Base-by-base conservation (phyloP, 2,113 vertebrate genomes). In the Hypomesus transpacificus region DNA sequence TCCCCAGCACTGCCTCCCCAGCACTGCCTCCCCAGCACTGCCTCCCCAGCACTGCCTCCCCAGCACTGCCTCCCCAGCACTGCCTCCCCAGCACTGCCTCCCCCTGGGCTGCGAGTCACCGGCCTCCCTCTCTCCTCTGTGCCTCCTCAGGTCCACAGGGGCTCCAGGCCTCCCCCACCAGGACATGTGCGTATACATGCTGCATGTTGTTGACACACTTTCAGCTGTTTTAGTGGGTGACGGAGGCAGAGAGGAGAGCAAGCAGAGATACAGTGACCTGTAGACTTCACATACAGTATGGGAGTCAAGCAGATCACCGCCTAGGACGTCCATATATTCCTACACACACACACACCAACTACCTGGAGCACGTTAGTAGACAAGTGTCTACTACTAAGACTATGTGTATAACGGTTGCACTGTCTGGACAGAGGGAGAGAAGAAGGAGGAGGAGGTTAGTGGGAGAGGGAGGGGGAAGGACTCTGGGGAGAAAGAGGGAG, bases 391-490 rank as follows among this genome's bases (percentile, higher is more conserved):
- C 39, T 46, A 46, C 39, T 46, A 13, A 18, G 17, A 56, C 16
- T 17, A 26, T 14, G 16, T 24, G 14, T 18, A 34, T 20, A 73
- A 7, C 20, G 53, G 64, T 20, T 16, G 54, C 13, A 63, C 26
- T 5, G 22, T 6, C 1, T 21, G 39, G 9, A 57, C 22, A 71
- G 20, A 2, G 58, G 50, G 31, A 54, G 65, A 65, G 53, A 71
- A 17, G 14, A 46, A 18, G n/a, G 54, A 56, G 54, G n/a, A n/a
- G 54, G 16, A 18, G 16, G n/a, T 20, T 56, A 62, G 60, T 17
- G 39, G 51, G 61, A 65, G 39, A 71, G 39, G 13, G 51, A 50
- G 57, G 21, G 39, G 39, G 66, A 68, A 65, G 50, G 1, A 54
- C 13, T 4, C 46, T 34, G 64, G 70, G 20, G 0, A 3, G 71